Evolutionary conservation across 1,140 invertebrate species (phyloP).

Genomic region (Lepeophtheirus salmonis): DNA sequence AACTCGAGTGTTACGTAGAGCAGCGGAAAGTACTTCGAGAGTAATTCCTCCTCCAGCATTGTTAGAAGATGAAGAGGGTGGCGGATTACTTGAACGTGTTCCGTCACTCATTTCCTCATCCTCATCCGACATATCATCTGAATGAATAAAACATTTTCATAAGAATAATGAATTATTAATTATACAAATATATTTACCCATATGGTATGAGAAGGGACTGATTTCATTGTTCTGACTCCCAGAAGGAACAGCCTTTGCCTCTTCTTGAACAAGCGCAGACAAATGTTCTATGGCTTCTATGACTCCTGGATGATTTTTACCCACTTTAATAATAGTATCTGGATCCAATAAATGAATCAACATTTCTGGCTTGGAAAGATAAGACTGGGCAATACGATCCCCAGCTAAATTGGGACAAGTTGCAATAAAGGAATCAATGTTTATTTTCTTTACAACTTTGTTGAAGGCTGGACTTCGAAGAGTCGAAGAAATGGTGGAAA

Average conservation of each 20-base stretch:
- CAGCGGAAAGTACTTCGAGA: background rate
- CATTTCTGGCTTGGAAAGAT: slow-evolving; percentile 10
- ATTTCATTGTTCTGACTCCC: background rate
- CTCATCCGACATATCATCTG: background rate
- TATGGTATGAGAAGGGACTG: background rate
- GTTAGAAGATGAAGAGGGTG: background rate
- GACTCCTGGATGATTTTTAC: slow-evolving; percentile 4
- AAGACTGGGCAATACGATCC: slow-evolving; percentile 9
- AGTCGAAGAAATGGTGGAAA: background rate
- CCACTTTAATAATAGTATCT: slow-evolving; percentile 5
- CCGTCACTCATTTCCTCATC: background rate
- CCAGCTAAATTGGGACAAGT: background rate
- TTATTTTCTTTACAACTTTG: background rate
- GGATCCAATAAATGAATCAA: slow-evolving; percentile 8
- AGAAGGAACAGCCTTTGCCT: background rate
- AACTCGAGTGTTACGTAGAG: background rate
- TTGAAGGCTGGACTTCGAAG: background rate
- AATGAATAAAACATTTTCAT: background rate
- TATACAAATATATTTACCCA: background rate
- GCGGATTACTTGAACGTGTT: background rate
- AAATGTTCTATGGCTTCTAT: slow-evolving; percentile 8
- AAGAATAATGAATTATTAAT: background rate
- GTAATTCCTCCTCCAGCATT: background rate
- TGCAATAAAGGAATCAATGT: background rate
- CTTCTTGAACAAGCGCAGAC: slow-evolving; percentile 14